Base-by-base conservation (phyloP, 1,140 invertebrate species). In the Hypothenemus hampei region DNA sequence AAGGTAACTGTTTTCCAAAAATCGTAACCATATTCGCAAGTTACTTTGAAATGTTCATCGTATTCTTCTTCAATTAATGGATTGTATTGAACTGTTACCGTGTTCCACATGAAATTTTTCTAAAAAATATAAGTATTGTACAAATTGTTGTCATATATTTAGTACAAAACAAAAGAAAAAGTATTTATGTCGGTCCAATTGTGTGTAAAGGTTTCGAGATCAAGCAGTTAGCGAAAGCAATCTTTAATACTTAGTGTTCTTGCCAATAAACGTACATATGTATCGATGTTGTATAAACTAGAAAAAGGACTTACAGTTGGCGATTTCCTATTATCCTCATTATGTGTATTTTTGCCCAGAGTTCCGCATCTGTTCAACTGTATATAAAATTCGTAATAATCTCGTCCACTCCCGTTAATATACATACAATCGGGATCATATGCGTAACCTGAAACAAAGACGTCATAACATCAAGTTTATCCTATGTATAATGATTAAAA, bases 101-200 rank as follows among this genome's bases (percentile, higher is more conserved):
- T 95, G 69, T 95, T 95, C 91, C 91, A 94, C 91, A 94, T 94
- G 58, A 93, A 84, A 72, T 94, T 93, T 82, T 93, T 89, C 83
- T 88, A 72, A 33, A 75, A 70, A 37, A 19, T 31, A n/a, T n/a
- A n/a, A n/a, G n/a, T n/a, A n/a, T n/a, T n/a, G n/a, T n/a, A n/a
- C n/a, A n/a, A n/a, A n/a, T n/a, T n/a, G n/a, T n/a, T n/a, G n/a
- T n/a, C n/a, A n/a, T n/a, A n/a, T n/a, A n/a, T n/a, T n/a, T n/a
- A n/a, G n/a, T n/a, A n/a, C n/a, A n/a, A n/a, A n/a, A n/a, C n/a
- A n/a, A n/a, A n/a, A n/a, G n/a, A n/a, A n/a, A n/a, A n/a, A n/a
- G n/a, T n/a, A n/a, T n/a, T n/a, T n/a, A n/a, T n/a, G n/a, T n/a
- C n/a, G n/a, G n/a, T n/a, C n/a, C n/a, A n/a, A n/a, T n/a, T n/a